phyloP scores from a whole-genome alignment of 2,888 invertebrate genomes.

The Cyclophora punctaria region DNA sequence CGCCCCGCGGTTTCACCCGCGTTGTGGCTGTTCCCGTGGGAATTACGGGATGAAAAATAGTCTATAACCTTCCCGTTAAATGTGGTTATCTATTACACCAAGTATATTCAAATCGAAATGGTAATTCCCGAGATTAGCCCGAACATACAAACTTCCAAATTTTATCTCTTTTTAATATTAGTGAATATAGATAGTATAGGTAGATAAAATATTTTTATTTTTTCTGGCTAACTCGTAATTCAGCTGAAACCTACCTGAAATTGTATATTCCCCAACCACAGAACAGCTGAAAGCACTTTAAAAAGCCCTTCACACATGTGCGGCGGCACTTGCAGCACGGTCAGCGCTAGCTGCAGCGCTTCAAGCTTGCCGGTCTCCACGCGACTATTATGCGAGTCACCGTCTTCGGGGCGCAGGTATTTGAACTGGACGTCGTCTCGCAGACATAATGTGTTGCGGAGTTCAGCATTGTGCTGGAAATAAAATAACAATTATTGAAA shows the following conservation, averaged over 20 bases:
- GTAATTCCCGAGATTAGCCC: no score
- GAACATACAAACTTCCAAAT: no score
- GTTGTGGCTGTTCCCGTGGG: no score
- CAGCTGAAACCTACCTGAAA: conserved; percentile 76
- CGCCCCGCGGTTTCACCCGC: no score
- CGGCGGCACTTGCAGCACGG: conserved; percentile 89
- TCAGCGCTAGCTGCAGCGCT: conserved; percentile 89
- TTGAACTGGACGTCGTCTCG: conserved; percentile 85
- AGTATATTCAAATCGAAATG: no score
- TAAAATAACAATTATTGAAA: background rate
- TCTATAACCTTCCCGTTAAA: no score
- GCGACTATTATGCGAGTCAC: conserved; percentile 56
- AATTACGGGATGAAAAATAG: no score
- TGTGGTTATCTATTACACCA: no score
- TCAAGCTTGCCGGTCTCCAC: conserved; percentile 79
- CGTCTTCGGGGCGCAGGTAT: conserved; percentile 88
- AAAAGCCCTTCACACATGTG: conserved; percentile 93
- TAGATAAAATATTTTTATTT: no score
- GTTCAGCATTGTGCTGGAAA: conserved; percentile 80
- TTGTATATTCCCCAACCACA: conserved; percentile 92
- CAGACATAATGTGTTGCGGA: conserved; percentile 82
- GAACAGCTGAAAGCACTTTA: conserved; percentile 88
- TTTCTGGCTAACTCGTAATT: no score
- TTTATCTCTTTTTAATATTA: no score
- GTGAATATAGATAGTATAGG: no score